Conservation (phyloP, 2,797 vertebrate species). For the Pangasius sanitwongsei region DNA sequence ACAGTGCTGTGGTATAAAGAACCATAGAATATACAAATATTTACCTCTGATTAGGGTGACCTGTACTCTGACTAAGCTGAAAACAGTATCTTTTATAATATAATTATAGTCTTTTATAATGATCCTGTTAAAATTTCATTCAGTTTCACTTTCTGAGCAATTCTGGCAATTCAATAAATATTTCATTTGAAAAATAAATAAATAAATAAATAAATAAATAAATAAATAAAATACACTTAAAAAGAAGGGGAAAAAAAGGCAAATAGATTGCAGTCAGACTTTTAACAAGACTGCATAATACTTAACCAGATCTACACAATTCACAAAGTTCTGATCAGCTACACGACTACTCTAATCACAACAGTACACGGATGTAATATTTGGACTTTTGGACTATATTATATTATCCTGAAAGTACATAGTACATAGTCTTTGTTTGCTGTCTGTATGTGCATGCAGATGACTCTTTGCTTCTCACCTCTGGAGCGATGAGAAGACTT, state of each 20-base stretch:
- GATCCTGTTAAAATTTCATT: neutral
- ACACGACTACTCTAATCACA: neutral
- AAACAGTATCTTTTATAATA: slow-evolving; percentile 30
- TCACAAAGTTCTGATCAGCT: neutral
- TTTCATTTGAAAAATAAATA: neutral
- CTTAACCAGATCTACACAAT: neutral
- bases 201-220: neutral
- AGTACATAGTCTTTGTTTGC: neutral
- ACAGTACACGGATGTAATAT: neutral
- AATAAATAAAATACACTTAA: neutral
- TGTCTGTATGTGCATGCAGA: neutral
- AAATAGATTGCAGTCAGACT: neutral
- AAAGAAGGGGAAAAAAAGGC: neutral
- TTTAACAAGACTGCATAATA: neutral
- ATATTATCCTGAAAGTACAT: neutral
- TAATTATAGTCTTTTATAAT: neutral
- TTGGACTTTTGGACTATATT: neutral
- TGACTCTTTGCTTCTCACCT: neutral
- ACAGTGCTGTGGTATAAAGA: neutral
- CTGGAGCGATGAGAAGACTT: neutral
- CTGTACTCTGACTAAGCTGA: slow-evolving; percentile 15
- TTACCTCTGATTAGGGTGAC: slow-evolving; percentile 41
- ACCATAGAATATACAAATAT: neutral
- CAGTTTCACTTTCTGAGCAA: neutral
- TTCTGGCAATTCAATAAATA: neutral